Evolutionary conservation across 2,888 invertebrate species (phyloP).

Genomic region (Apodemia zela): DNA sequence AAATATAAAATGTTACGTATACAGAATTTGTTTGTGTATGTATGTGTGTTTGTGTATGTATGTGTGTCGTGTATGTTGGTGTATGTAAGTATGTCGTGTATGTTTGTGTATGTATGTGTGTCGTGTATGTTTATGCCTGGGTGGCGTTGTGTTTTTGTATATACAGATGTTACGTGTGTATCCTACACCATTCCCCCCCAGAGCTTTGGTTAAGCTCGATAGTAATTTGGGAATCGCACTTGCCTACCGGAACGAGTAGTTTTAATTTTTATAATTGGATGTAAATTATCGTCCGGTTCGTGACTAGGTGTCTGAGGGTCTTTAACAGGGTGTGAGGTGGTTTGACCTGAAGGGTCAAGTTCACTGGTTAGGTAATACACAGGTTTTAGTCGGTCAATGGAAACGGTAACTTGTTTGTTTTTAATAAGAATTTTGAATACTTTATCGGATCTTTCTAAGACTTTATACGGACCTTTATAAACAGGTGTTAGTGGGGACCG

Average conservation of each 20-base stretch:
- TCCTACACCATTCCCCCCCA: neutral
- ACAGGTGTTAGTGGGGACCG: conserved; percentile 34
- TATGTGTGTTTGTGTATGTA: too few species aligned
- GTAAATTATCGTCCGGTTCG: neutral
- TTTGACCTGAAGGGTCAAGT: neutral
- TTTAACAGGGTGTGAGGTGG: neutral
- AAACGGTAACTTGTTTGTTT: conserved; percentile 31
- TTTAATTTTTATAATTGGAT: neutral
- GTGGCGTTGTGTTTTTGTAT: too few species aligned
- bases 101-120: too few species aligned
- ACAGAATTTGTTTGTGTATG: too few species aligned
- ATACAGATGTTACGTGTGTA: too few species aligned
- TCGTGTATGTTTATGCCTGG: too few species aligned
- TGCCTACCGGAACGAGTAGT: neutral
- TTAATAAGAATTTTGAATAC: conserved; percentile 30
- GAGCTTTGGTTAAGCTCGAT: neutral
- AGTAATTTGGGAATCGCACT: neutral
- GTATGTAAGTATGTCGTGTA: too few species aligned
- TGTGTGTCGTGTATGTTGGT: too few species aligned
- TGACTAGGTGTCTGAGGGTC: neutral
- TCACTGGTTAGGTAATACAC: conserved; percentile 25
- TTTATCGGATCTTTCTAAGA: conserved; percentile 32
- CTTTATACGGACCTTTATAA: conserved; percentile 36
- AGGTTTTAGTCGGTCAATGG: conserved; percentile 35
- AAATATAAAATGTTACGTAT: too few species aligned